Percentiles rank a stretch among this genome's conserved stretches.
These are phyloP conservation scores for Conchocele bisecta DNA, from an alignment of 2,888 invertebrate species.

Conservation along the genomic window DNA sequence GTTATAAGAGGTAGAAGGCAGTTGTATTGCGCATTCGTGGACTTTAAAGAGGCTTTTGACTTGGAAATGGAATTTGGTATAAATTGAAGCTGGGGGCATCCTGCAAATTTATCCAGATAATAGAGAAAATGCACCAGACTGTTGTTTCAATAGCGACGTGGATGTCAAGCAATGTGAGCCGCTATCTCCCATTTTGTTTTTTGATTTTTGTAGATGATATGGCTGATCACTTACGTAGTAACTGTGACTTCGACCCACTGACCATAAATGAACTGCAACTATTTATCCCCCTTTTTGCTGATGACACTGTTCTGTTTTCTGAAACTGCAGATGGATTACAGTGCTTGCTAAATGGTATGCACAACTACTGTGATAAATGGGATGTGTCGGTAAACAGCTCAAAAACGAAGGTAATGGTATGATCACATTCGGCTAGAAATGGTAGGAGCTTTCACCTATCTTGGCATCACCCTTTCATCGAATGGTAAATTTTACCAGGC, in stretches of 20 bases:
- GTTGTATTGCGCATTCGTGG: conserved; percentile 15
- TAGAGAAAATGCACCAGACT: conserved; percentile 8
- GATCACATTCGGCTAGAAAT: no score
- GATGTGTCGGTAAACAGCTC: not conserved
- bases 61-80: conserved; percentile 5
- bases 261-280: not conserved
- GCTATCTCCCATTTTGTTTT: conserved; percentile 17
- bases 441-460: no score
- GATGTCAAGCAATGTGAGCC: conserved; percentile 22
- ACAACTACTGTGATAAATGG: not conserved
- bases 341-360: not conserved
- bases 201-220: conserved; percentile 17
- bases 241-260: not conserved
- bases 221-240: not conserved
- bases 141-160: conserved; percentile 18
- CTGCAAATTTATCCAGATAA: conserved; percentile 12
- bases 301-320: conserved; percentile 4
- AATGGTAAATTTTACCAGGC: no score
- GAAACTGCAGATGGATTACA: not conserved
- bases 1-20: not conserved
- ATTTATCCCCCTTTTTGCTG: not conserved
- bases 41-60: conserved; percentile 28
- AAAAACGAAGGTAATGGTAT: not conserved
- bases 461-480: no score
- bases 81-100: conserved; percentile 14